phyloP scores from a whole-genome alignment of 37 sponge, comb jelly and placozoan genomes.

The Halisarca cf. caerulea region DNA sequence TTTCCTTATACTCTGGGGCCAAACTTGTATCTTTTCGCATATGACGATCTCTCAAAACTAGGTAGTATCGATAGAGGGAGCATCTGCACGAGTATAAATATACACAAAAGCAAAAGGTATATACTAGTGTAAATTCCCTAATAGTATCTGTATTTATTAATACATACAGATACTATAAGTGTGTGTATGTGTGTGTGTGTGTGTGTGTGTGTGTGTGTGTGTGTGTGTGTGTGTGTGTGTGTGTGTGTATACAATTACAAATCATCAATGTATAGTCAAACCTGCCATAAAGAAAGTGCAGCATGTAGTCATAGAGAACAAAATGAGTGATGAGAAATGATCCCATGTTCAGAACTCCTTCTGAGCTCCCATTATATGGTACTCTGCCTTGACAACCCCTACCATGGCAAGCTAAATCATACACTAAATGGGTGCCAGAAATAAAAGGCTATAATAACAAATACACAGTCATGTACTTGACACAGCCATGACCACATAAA shows the following conservation, averaged over 20 bases:
- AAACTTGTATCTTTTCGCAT: background rate
- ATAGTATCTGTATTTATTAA: too few relatives aligned
- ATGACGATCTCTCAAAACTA: background rate
- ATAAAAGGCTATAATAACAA: background rate
- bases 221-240: too few relatives aligned
- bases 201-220: too few relatives aligned
- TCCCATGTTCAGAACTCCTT: slow-evolving; percentile 18
- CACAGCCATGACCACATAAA: background rate
- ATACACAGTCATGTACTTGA: background rate
- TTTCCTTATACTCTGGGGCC: background rate
- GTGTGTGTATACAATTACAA: too few relatives aligned
- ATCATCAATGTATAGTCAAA: too few relatives aligned
- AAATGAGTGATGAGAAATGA: slow-evolving; percentile 1
- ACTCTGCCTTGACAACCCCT: background rate
- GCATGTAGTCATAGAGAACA: background rate
- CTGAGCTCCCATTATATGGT: background rate
- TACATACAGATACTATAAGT: too few relatives aligned
- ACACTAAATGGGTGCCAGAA: background rate
- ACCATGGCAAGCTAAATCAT: background rate
- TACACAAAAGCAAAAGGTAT: too few relatives aligned
- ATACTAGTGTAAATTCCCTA: too few relatives aligned
- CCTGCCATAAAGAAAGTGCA: slow-evolving; percentile 23
- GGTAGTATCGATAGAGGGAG: slow-evolving; percentile 11
- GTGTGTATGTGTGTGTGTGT: too few relatives aligned
- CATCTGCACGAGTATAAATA: background rate